These are phyloP conservation scores for Drosophila bifasciata DNA, from an alignment of 1,140 invertebrate species.

Conservation along the genomic window DNA sequence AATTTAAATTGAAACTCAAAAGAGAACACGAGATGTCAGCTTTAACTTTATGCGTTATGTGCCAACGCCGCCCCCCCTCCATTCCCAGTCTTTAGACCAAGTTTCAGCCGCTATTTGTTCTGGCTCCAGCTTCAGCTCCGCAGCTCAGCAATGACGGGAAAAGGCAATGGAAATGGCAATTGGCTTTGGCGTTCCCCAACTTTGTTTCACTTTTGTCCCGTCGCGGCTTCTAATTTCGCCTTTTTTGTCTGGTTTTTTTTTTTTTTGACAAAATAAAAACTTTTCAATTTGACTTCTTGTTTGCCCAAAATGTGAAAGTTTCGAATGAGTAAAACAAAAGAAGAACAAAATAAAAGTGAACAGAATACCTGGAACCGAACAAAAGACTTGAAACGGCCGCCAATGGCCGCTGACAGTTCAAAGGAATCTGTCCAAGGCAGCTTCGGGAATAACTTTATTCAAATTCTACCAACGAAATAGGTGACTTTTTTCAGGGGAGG, in stretches of 20 bases:
- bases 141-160: conserved; percentile 14
- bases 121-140: conserved; percentile 18
- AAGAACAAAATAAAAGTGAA: neutral
- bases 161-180: neutral
- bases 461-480: conserved; percentile 15
- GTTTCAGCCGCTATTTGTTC: conserved; percentile 39
- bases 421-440: conserved; percentile 26
- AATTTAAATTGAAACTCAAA: conserved; percentile 17
- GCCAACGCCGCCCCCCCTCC: neutral
- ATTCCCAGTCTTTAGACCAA: neutral
- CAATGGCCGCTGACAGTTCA: conserved; percentile 48
- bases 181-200: conserved; percentile 33
- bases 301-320: conserved; percentile 57
- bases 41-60: conserved; percentile 28
- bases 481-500: conserved; percentile 9
- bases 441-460: conserved; percentile 10
- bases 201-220: conserved; percentile 49
- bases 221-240: conserved; percentile 54
- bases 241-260: conserved; percentile 40
- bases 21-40: neutral
- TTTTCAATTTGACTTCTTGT: conserved; percentile 66
- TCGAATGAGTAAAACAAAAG: conserved; percentile 35
- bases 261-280: conserved; percentile 56
- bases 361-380: conserved; percentile 19
- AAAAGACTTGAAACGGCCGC: conserved; percentile 44